phyloP scores from a whole-genome alignment of 2,797 vertebrate species.

The Bovichtus diacanthus region DNA sequence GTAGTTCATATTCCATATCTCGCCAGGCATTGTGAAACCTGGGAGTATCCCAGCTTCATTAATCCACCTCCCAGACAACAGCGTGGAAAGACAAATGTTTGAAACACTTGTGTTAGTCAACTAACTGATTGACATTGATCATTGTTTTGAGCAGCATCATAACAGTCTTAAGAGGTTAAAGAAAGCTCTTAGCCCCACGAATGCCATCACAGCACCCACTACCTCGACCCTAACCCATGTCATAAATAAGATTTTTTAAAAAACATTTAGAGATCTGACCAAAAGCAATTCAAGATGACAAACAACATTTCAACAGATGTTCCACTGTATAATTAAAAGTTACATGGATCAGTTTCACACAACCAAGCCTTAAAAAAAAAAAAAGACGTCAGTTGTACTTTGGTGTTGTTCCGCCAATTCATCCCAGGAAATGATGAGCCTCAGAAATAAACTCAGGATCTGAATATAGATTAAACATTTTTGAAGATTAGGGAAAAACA shows the following conservation, averaged over 20 bases:
- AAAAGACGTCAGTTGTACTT: neutral
- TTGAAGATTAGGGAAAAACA: neutral
- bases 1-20: conserved; percentile 43
- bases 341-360: neutral
- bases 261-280: neutral
- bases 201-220: neutral
- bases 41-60: conserved; percentile 73
- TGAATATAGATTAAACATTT: neutral
- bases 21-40: conserved; percentile 78
- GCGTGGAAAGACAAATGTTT: conserved; percentile 42
- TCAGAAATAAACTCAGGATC: neutral
- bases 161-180: conserved; percentile 29
- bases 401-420: neutral
- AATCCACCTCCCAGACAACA: conserved; percentile 69
- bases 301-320: neutral
- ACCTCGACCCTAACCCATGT: neutral
- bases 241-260: neutral
- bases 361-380: neutral
- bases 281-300: neutral
- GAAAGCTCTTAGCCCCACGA: neutral
- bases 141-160: conserved; percentile 38
- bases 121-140: conserved; percentile 53
- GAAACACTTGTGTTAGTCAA: conserved; percentile 48
- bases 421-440: too few relatives aligned
- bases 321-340: neutral